Evolutionary conservation across 2,113 vertebrate species (phyloP).

Genomic region (Microtus richardsoni): DNA sequence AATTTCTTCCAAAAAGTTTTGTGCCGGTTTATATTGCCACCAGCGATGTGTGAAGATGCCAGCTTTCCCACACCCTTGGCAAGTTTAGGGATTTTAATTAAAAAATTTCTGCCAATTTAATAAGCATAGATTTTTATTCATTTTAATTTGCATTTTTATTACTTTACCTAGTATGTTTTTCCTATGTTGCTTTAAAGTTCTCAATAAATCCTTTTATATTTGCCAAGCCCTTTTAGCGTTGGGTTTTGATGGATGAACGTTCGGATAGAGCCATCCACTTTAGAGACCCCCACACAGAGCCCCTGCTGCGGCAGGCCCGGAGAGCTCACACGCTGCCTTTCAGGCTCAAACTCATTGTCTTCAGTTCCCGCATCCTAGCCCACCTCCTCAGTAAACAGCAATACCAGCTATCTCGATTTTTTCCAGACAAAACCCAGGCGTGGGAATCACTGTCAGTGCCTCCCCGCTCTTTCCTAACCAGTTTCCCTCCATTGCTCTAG

Average conservation of each 20-base stretch:
- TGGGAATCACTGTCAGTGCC: neutral
- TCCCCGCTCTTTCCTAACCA: neutral
- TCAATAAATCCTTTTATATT: conserved; percentile 47
- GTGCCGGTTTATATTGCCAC: conserved; percentile 69
- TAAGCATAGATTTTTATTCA: conserved; percentile 53
- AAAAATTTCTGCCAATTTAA: conserved; percentile 68
- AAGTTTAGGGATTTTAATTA: conserved; percentile 68
- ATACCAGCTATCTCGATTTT: neutral
- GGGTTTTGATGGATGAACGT: conserved; percentile 5
- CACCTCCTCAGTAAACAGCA: neutral
- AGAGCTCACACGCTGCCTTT: neutral
- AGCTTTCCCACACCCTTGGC: conserved; percentile 63
- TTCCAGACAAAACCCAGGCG: neutral
- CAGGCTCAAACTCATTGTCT: neutral
- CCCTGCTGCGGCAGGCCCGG: neutral
- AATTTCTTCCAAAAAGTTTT: conserved; percentile 59
- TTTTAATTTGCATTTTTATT: conserved; percentile 78
- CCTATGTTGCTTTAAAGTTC: conserved; percentile 47
- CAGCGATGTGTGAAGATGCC: conserved; percentile 35
- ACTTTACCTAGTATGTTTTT: conserved; percentile 64
- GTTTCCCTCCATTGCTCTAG: neutral
- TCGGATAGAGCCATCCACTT: neutral
- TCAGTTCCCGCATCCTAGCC: neutral
- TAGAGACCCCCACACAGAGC: neutral
- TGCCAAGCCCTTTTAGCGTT: conserved; percentile 43